A percentile compares a stretch with the other conserved stretches of the same genome.
Evolutionary conservation across 2,888 invertebrate genomes (phyloP).

Genomic region (Syritta pipiens): DNA sequence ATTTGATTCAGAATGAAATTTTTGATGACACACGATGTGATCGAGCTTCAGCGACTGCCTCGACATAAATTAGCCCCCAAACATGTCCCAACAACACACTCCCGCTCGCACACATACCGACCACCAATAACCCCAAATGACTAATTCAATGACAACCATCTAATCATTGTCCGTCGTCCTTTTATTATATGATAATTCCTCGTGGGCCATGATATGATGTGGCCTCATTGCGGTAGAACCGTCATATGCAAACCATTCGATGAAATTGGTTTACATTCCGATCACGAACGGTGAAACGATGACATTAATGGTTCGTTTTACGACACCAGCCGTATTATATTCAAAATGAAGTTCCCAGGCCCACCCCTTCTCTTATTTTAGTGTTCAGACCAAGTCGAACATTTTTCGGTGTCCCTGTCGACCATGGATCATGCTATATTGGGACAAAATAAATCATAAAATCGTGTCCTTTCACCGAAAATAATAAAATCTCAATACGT

Average conservation of each 20-base stretch:
- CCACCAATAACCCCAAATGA: constrained; percentile 27
- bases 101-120: constrained; percentile 6
- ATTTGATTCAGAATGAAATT: too few species aligned
- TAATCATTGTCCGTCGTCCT: constrained; percentile 37
- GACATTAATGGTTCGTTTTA: constrained; percentile 64
- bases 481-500: constrained; percentile 60
- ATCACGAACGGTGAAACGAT: constrained; percentile 62
- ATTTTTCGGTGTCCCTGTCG: constrained; percentile 5
- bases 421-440: constrained; percentile 23
- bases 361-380: constrained; percentile 3
- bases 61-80: too few species aligned
- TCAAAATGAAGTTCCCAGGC: constrained; percentile 51
- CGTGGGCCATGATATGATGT: constrained; percentile 38
- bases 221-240: constrained; percentile 31
- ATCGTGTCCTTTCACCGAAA: constrained; percentile 35
- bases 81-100: too few species aligned
- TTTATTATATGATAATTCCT: constrained; percentile 62
- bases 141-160: constrained; percentile 37
- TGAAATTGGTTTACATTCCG: constrained; percentile 48
- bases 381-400: not conserved
- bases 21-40: too few species aligned
- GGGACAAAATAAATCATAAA: constrained; percentile 64
- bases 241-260: constrained; percentile 47
- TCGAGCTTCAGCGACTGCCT: too few species aligned
- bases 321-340: constrained; percentile 55